Conservation (phyloP, 2,888 invertebrate species). For the Pterostichus madidus region DNA sequence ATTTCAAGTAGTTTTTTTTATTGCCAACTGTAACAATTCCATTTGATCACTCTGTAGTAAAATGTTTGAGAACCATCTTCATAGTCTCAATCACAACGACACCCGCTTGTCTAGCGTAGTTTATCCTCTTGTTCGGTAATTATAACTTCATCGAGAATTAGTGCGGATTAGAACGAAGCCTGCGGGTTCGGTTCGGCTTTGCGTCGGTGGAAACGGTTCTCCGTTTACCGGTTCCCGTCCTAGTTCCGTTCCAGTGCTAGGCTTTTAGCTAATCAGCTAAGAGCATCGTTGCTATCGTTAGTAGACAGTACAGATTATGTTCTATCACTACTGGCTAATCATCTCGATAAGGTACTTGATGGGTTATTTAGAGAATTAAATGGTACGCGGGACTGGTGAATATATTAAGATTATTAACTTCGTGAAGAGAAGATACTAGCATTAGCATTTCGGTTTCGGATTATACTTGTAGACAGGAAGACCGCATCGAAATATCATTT, state of each 20-base stretch:
- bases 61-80: background rate
- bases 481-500: too few species aligned
- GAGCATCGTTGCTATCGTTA: conserved; percentile 2
- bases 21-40: too few species aligned
- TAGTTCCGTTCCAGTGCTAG: background rate
- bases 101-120: conserved; percentile 15
- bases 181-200: conserved; percentile 8
- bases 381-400: too few species aligned
- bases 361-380: conserved; percentile 2
- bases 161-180: conserved; percentile 41
- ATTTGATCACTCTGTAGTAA: too few species aligned
- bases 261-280: conserved; percentile 51
- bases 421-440: too few species aligned
- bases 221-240: conserved; percentile 29
- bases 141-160: conserved; percentile 65
- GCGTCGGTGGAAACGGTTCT: conserved; percentile 10
- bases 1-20: too few species aligned
- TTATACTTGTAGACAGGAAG: too few species aligned
- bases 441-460: too few species aligned
- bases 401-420: too few species aligned
- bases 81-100: background rate
- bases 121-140: conserved; percentile 64
- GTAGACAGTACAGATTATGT: conserved; percentile 7
- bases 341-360: conserved; percentile 14
- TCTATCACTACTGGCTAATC: background rate